These are phyloP conservation scores for Epinotia ramella DNA, from an alignment of 2,888 invertebrate genomes.

Conservation along the genomic window DNA sequence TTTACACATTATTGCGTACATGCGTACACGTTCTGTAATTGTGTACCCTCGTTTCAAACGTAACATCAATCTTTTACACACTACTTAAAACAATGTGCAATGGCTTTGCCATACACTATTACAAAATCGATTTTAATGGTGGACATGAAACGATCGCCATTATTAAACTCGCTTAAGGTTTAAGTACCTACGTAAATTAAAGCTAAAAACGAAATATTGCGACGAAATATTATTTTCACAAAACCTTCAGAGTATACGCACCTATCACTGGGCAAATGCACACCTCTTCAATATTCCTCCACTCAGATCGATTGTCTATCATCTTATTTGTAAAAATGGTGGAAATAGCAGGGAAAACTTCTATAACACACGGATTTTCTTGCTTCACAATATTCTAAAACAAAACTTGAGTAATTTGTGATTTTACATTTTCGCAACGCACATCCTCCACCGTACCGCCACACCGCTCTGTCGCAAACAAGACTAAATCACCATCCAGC, in stretches of 20 bases:
- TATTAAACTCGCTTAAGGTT: slow-evolving; percentile 33
- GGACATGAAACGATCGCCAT: slow-evolving; percentile 18
- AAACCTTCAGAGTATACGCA: no score
- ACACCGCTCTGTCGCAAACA: slow-evolving; percentile 48
- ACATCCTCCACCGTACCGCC: slow-evolving; percentile 27
- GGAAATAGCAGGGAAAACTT: not conserved
- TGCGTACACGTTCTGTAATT: slow-evolving; percentile 10
- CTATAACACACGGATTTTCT: not conserved
- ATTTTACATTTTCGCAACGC: slow-evolving; percentile 52
- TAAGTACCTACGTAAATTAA: not conserved
- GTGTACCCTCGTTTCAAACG: not conserved
- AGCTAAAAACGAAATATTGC: not conserved
- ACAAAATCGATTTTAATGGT: slow-evolving; percentile 31
- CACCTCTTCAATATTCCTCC: no score
- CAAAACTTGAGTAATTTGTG: slow-evolving; percentile 52
- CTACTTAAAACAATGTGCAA: slow-evolving; percentile 32
- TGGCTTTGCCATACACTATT: slow-evolving; percentile 17
- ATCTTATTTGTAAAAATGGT: not conserved
- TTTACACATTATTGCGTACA: not conserved
- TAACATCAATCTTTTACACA: slow-evolving; percentile 43
- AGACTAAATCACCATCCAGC: slow-evolving; percentile 48
- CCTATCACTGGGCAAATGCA: no score
- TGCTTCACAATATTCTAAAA: slow-evolving; percentile 29
- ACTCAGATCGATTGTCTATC: not conserved
- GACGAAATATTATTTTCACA: not conserved